Evolutionary conservation across 1,140 invertebrate genomes (phyloP).

Genomic region (Macrobrachium rosenbergii): DNA sequence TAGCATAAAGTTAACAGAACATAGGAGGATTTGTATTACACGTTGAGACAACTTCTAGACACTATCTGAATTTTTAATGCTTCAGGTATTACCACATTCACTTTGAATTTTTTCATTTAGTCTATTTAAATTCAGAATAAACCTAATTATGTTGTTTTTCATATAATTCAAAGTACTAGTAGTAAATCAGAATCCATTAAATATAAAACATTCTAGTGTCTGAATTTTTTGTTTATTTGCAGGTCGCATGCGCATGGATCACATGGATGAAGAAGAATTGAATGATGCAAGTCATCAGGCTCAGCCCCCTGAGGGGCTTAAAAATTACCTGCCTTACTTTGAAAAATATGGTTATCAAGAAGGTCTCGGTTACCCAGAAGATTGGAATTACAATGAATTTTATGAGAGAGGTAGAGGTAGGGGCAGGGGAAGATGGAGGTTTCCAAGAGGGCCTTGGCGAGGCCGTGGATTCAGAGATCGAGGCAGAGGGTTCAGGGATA

Average conservation of each 20-base stretch:
- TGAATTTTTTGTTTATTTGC: neutral
- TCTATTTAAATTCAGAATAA: no score
- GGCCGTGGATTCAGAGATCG: constrained; percentile 43
- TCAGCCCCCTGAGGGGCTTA: neutral
- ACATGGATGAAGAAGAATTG: constrained; percentile 29
- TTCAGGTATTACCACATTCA: no score
- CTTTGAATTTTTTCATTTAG: no score
- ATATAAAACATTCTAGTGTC: no score
- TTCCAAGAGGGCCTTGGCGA: constrained; percentile 41
- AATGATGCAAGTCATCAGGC: constrained; percentile 5
- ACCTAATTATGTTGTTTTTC: no score
- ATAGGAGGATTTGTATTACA: no score
- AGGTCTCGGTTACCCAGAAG: neutral
- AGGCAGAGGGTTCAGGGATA: constrained; percentile 38
- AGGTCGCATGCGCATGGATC: constrained; percentile 5
- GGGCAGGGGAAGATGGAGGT: constrained; percentile 43
- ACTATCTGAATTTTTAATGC: no score
- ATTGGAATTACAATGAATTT: neutral
- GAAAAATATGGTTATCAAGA: neutral
- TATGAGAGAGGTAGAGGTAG: constrained; percentile 20
- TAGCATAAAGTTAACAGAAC: no score
- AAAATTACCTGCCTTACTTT: neutral
- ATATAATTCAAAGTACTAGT: no score
- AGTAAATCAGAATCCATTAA: no score
- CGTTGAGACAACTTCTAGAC: no score